Evolutionary conservation across 1,140 invertebrate genomes (phyloP), one percentile per base, ranked within the genome.

Genomic region (Heterodera carotae): DNA sequence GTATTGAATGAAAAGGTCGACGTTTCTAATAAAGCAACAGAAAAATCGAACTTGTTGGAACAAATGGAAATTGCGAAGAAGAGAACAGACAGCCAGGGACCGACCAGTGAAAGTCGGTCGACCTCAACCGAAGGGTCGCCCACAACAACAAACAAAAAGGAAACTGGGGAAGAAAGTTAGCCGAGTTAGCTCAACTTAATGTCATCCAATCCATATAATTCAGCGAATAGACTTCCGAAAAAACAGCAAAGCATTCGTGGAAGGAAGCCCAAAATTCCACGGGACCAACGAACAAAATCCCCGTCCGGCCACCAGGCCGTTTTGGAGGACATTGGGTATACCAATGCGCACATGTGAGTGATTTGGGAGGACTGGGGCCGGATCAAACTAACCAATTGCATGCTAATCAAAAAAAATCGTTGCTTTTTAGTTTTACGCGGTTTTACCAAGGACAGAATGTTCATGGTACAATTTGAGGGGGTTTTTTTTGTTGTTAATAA

Each of bases 391-490:
- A n/a, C n/a, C n/a, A 76, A 48, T 39, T 79, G 10, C 7, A 25
- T 75, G 12, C 18, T 12, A n/a, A n/a, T n/a, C n/a, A n/a, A n/a
- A n/a, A 25, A 18, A 22, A 22, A 56, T 56, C 5, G 5, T 43
- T 0, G 0, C 22, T 25, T 76, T 76, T 76, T 56, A 76, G 75
- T 27, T 79, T 79, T 34, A 79, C 79, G 18, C 79, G 79, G 15
- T 79, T 79, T 48, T 81, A 79, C 48, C 78, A 79, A 39, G 78
- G 78, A 2, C 78, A 79, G n/a, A 79, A 79, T 59, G 78, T 79
- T 2, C 80, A 73, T 59, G 72, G 72, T 74, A 31, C 29, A 62
- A 18, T 53, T 43, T 6, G 18, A 25, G 5, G 22, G 0, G 18
- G 12, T 53, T 18, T 10, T 73, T 73, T 53, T 27, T 12, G 34